phyloP scores from a whole-genome alignment of 2,888 invertebrate genomes.

The Cataglyphis altisquamis region DNA sequence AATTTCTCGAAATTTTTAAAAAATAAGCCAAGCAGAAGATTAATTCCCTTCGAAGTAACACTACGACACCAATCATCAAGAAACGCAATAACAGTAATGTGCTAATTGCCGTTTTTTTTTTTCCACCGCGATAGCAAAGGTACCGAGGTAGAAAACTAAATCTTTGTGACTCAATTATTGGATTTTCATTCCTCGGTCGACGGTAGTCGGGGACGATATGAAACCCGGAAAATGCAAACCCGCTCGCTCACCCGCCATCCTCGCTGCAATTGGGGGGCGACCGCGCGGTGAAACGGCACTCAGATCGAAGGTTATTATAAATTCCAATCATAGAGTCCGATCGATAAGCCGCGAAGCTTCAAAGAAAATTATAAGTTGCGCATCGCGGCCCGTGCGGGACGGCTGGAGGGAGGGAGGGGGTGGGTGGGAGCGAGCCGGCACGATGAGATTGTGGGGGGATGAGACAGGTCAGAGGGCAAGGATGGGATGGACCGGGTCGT shows the following conservation, averaged over 20 bases:
- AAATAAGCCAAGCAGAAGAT: constrained; percentile 12
- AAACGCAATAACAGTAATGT: constrained; percentile 50
- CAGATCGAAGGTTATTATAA: constrained; percentile 79
- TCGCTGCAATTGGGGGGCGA: constrained; percentile 51
- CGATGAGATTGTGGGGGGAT: constrained; percentile 1
- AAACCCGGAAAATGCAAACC: constrained; percentile 69
- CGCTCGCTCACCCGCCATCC: constrained; percentile 1
- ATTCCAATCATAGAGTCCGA: constrained; percentile 79
- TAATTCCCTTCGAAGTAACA: constrained; percentile 43
- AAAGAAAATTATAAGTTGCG: constrained; percentile 82
- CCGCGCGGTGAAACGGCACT: constrained; percentile 72
- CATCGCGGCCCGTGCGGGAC: constrained; percentile 65
- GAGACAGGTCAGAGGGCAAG: constrained; percentile 27
- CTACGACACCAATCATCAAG: background rate
- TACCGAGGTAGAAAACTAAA: constrained; percentile 68
- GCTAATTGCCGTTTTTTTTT: constrained; percentile 69
- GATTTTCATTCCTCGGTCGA: constrained; percentile 63
- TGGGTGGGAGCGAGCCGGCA: no score
- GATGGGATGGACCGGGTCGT: constrained; percentile 62
- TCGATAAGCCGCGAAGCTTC: constrained; percentile 80
- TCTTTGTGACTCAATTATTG: constrained; percentile 77
- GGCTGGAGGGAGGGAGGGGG: constrained; percentile 23
- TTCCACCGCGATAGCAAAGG: constrained; percentile 50
- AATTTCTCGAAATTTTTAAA: background rate
- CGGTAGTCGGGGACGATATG: constrained; percentile 64